Conservation (phyloP, 2,888 invertebrate species). For the Lepidochrysops patricia region DNA sequence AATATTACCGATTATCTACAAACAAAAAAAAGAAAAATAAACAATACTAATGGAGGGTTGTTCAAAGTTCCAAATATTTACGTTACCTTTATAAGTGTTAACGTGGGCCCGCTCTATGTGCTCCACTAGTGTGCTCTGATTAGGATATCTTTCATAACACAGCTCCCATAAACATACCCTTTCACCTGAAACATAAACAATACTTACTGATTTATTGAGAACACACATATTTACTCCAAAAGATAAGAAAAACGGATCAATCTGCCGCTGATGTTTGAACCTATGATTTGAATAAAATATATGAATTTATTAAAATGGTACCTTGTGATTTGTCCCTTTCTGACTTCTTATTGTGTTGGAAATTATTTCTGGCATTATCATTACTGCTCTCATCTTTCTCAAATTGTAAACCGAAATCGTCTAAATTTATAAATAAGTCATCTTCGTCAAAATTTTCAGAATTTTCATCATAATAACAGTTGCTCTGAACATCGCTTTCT, state of each 20-base stretch:
- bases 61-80: neutral
- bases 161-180: slow-evolving; percentile 87
- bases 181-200: slow-evolving; percentile 49
- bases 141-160: slow-evolving; percentile 85
- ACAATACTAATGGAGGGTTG: neutral
- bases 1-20: neutral
- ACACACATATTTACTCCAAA: neutral
- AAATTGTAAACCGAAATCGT: slow-evolving; percentile 57
- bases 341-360: slow-evolving; percentile 34
- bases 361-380: slow-evolving; percentile 28
- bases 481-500: slow-evolving; percentile 61
- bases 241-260: neutral
- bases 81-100: slow-evolving; percentile 82
- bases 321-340: slow-evolving; percentile 54
- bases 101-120: slow-evolving; percentile 92
- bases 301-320: slow-evolving; percentile 29
- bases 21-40: neutral
- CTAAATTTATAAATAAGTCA: slow-evolving; percentile 61
- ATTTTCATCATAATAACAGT: slow-evolving; percentile 58
- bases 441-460: slow-evolving; percentile 64
- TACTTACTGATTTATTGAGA: slow-evolving; percentile 20
- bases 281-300: too few relatives aligned
- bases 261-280: too few relatives aligned
- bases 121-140: slow-evolving; percentile 85
- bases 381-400: slow-evolving; percentile 41